A percentile compares a stretch with the other conserved stretches of the same genome.
Conservation (phyloP, 2,797 vertebrate species). For the Avahi laniger region DNA sequence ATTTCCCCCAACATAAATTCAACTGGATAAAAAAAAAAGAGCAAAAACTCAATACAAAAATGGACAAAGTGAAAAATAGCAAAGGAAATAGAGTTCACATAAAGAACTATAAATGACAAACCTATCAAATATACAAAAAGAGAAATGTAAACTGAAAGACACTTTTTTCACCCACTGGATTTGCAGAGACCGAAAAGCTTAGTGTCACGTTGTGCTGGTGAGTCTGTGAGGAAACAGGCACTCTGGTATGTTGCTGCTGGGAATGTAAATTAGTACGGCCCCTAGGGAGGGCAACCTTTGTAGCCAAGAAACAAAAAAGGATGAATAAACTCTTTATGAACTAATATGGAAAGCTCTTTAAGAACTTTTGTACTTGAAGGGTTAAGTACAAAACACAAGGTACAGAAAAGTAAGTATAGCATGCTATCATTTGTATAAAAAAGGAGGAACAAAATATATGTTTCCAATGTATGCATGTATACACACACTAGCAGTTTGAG, state of each 20-base stretch:
- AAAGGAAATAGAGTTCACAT: neutral
- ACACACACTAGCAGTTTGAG: neutral
- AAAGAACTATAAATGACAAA: neutral
- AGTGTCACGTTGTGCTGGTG: neutral
- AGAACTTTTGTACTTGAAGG: neutral
- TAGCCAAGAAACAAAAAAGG: neutral
- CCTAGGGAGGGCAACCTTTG: neutral
- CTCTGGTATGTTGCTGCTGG: neutral
- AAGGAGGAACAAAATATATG: neutral
- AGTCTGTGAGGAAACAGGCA: neutral
- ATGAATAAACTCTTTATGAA: neutral
- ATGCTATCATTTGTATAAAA: neutral
- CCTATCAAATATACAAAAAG: neutral
- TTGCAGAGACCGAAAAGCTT: neutral
- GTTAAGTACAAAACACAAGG: neutral
- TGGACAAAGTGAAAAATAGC: neutral
- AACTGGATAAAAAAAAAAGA: neutral
- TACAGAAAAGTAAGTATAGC: neutral
- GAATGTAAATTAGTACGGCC: neutral
- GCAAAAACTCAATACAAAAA: neutral
- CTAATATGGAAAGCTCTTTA: neutral
- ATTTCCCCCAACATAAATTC: neutral
- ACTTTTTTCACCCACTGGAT: neutral
- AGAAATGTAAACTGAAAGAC: neutral
- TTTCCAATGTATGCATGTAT: neutral